A percentile compares a stretch with the other conserved stretches of the same genome.
Conservation (phyloP, 2,797 vertebrate species). For the Muscicapa striata region DNA sequence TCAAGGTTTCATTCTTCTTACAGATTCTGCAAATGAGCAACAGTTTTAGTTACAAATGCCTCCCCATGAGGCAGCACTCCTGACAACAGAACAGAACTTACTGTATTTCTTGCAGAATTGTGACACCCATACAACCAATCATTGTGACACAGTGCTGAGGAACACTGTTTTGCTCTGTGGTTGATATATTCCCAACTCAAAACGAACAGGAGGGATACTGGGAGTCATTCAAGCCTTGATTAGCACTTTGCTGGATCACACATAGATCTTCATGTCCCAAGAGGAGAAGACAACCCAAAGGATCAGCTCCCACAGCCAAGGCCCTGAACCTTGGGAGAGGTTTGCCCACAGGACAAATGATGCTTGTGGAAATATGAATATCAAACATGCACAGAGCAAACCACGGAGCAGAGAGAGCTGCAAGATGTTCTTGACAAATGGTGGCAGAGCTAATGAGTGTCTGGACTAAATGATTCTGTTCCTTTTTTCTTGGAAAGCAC, state of each 20-base stretch:
- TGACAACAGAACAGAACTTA: conserved; percentile 45
- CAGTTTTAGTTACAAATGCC: conserved; percentile 76
- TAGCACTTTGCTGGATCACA: conserved; percentile 32
- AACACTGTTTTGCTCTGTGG: conserved; percentile 34
- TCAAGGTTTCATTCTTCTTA: conserved; percentile 64
- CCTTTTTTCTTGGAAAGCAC: not conserved
- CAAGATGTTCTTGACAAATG: conserved; percentile 7
- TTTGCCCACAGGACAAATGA: not conserved
- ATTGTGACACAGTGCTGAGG: conserved; percentile 59
- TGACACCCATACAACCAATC: conserved; percentile 62
- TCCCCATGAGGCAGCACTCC: conserved; percentile 64
- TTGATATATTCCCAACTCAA: conserved; percentile 47
- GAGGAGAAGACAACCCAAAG: not conserved
- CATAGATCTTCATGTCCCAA: not conserved
- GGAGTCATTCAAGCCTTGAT: conserved; percentile 52
- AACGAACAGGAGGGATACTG: conserved; percentile 2
- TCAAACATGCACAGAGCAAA: not conserved
- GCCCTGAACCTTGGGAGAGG: not conserved
- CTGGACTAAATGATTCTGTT: not conserved
- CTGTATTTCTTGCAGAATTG: conserved; percentile 63
- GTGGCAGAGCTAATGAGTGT: not conserved
- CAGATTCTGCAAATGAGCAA: conserved; percentile 63
- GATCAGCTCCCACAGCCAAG: not conserved
- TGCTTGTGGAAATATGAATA: rapidly evolving
- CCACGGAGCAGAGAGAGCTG: not conserved